These are phyloP conservation scores for Melolontha melolontha DNA, from an alignment of 2,888 invertebrate genomes.

Conservation along the genomic window DNA sequence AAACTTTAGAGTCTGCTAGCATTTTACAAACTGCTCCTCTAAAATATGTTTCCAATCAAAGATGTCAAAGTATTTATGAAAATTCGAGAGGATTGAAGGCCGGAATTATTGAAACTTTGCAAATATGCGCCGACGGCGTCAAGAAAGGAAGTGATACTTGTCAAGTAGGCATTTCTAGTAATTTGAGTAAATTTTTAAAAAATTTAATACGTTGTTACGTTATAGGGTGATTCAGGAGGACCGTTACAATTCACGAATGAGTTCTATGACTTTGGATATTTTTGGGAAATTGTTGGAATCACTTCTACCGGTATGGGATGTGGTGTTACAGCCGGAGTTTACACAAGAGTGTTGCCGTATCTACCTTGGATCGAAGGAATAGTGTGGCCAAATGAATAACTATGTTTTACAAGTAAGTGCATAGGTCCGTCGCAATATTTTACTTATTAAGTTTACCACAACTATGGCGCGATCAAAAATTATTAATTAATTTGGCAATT, in stretches of 20 bases:
- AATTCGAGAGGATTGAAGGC: neutral
- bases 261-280: neutral
- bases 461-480: too few species aligned
- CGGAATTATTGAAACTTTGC: neutral
- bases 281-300: constrained; percentile 16
- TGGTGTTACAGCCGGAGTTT: constrained; percentile 15
- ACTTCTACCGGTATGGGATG: constrained; percentile 15
- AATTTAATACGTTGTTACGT: neutral
- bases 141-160: neutral
- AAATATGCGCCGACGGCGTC: constrained; percentile 9
- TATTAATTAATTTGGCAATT: too few species aligned
- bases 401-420: too few species aligned
- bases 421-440: too few species aligned
- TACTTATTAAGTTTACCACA: too few species aligned
- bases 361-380: constrained; percentile 29
- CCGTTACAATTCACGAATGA: constrained; percentile 10
- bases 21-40: too few species aligned
- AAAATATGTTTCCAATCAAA: neutral
- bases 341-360: constrained; percentile 17
- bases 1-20: too few species aligned
- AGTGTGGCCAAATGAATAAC: constrained; percentile 22
- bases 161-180: constrained; percentile 8
- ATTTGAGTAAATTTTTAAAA: neutral
- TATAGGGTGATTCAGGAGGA: constrained; percentile 11
- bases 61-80: constrained; percentile 1